Evolutionary conservation across 2,797 vertebrate species (phyloP), one percentile per base, ranked within the genome.

Genomic region (Vultur gryphus): DNA sequence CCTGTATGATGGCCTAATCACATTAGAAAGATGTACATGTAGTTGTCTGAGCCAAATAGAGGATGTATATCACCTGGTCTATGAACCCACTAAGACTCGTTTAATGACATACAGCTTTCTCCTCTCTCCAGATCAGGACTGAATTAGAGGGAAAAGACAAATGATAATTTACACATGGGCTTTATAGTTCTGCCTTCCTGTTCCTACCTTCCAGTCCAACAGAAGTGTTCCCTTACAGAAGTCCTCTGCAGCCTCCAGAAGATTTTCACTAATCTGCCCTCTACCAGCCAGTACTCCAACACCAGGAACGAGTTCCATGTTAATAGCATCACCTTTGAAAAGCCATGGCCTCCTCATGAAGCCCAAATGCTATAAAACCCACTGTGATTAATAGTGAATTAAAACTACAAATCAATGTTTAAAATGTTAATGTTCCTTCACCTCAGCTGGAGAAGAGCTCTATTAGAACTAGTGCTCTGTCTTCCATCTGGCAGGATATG

Each of bases 1-100:
- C 98, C 98, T 96, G 94, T 98, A 98, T 98, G 98, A 98, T 23
- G 98, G 98, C 97, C 98, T 98, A 98, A 98, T 99, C 98, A 98
- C 98, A 98, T 98, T 98, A 98, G 98, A 98, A 98, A 98, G 98
- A 98, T 97, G 98, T 98, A 99, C 97, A 98, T 98, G 98, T 98
- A 97, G 98, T 98, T 95, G 94, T 96, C 88, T 81, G 91, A 92
- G 84, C 89, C 88, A 95, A 91, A 96, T 51, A 76, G 94, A 93
- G 82, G 67, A 93, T 76, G 95, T 96, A 93, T 70, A 96, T 97
- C 96, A 96, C 93, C 92, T 93, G 95, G 62, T 84, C 93, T 90
- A 43, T 64, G 86, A 95, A 93, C 80, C 87, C 84, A 70, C 93
- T 87, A 90, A 86, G 84, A 72, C 84, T 96, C 20, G 3, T 84